A percentile compares a stretch with the other conserved stretches of the same genome.
Conservation (phyloP, 2,113 vertebrate genomes). For the Nothoprocta perdicaria region DNA sequence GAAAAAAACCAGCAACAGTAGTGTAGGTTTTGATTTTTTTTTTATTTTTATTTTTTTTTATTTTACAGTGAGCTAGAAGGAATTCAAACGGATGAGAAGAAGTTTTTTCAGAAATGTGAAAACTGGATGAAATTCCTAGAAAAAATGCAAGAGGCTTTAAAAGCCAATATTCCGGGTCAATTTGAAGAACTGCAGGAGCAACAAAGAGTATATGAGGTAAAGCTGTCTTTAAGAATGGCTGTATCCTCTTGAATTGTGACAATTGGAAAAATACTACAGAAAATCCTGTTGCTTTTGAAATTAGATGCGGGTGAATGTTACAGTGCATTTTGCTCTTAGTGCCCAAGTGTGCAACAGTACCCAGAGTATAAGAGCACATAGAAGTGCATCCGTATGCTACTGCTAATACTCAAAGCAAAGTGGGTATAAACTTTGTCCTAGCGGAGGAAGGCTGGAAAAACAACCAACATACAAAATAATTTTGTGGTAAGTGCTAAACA, state of each 20-base stretch:
- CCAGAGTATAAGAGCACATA: not conserved
- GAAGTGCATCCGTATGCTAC: too few species aligned
- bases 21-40: not conserved
- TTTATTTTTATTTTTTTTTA: not conserved
- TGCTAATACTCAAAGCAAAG: too few species aligned
- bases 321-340: not conserved
- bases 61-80: slow-evolving; percentile 83
- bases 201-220: slow-evolving; percentile 87
- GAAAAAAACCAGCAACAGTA: not conserved
- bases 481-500: not conserved
- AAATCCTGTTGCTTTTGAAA: not conserved
- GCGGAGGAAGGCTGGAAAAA: not conserved
- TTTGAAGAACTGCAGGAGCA: slow-evolving; percentile 83
- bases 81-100: slow-evolving; percentile 75
- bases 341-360: accelerated
- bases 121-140: slow-evolving; percentile 88
- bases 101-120: slow-evolving; percentile 87
- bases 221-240: not conserved
- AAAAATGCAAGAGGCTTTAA: slow-evolving; percentile 83
- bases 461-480: not conserved
- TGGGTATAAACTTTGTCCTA: not conserved
- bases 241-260: not conserved
- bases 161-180: slow-evolving; percentile 73
- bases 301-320: not conserved
- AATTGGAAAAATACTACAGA: not conserved